A percentile compares a stretch with the other conserved stretches of the same genome.
These are phyloP conservation scores for Drosophila arawakana DNA, from an alignment of 1,140 invertebrate species.

Conservation along the genomic window DNA sequence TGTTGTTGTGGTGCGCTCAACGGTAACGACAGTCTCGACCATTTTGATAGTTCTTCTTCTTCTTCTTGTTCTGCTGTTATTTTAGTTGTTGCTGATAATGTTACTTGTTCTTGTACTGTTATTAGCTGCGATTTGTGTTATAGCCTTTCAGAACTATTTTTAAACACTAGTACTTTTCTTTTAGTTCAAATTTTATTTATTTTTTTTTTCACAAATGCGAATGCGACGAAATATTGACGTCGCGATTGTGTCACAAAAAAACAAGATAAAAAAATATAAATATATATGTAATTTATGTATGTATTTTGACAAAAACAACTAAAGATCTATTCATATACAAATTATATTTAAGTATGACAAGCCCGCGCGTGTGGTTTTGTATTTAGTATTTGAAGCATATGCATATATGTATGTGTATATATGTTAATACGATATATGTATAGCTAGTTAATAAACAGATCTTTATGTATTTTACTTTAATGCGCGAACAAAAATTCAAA, in stretches of 20 bases:
- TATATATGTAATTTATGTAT: conserved; percentile 13
- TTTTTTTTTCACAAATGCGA: neutral
- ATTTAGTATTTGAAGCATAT: conserved; percentile 41
- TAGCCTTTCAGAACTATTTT: conserved; percentile 56
- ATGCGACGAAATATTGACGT: conserved; percentile 21
- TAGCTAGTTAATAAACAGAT: conserved; percentile 29
- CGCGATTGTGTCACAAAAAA: conserved; percentile 68
- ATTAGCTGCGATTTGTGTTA: conserved; percentile 32
- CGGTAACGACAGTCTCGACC: conserved; percentile 88
- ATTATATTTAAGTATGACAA: conserved; percentile 43
- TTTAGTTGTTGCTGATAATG: conserved; percentile 35
- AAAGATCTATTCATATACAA: conserved; percentile 28
- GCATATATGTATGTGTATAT: conserved; percentile 9
- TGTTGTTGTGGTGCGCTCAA: conserved; percentile 87
- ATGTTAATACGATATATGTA: conserved; percentile 7
- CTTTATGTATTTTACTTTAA: conserved; percentile 15
- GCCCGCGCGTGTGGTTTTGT: conserved; percentile 57
- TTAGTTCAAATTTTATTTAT: neutral
- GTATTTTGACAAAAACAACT: conserved; percentile 5
- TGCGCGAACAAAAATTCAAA: neutral
- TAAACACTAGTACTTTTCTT: conserved; percentile 55
- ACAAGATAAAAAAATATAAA: conserved; percentile 69
- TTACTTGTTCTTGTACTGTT: conserved; percentile 8
- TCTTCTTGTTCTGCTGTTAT: neutral
- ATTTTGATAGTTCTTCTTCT: conserved; percentile 84